Evolutionary conservation across 2,113 vertebrate genomes (phyloP).

Genomic region (Hymenochirus boettgeri): DNA sequence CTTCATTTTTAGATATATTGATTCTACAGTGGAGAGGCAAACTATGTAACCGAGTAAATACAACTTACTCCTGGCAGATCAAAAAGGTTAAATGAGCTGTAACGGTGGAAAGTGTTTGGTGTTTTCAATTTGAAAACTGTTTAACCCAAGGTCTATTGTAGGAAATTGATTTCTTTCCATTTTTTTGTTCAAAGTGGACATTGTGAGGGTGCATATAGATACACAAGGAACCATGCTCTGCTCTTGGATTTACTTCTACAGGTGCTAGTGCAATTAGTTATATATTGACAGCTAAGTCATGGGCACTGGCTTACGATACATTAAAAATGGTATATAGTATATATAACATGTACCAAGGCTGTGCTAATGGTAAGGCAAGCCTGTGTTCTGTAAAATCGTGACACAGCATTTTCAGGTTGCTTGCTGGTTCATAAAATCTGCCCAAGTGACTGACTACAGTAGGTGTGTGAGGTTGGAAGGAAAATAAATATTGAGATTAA

Average conservation of each 20-base stretch:
- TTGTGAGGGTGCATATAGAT: background rate
- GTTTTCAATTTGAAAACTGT: constrained; percentile 1
- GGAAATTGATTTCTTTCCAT: background rate
- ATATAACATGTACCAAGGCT: too few species aligned
- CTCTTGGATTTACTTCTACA: background rate
- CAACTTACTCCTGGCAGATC: constrained; percentile 14
- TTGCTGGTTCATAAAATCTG: background rate
- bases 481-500: background rate
- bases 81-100: constrained; percentile 12
- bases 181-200: background rate
- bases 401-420: background rate
- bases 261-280: background rate
- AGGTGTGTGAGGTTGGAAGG: background rate
- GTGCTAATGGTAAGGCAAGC: too few species aligned
- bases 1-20: constrained; percentile 2
- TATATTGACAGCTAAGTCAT: too few species aligned
- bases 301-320: too few species aligned
- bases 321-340: too few species aligned
- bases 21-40: background rate
- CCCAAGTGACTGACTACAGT: background rate
- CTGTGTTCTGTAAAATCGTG: background rate
- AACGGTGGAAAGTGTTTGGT: background rate
- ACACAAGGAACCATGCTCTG: background rate
- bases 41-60: constrained; percentile 7
- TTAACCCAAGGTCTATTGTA: background rate